phyloP scores from a whole-genome alignment of 2,888 invertebrate species.

The Zygaena filipendulae region DNA sequence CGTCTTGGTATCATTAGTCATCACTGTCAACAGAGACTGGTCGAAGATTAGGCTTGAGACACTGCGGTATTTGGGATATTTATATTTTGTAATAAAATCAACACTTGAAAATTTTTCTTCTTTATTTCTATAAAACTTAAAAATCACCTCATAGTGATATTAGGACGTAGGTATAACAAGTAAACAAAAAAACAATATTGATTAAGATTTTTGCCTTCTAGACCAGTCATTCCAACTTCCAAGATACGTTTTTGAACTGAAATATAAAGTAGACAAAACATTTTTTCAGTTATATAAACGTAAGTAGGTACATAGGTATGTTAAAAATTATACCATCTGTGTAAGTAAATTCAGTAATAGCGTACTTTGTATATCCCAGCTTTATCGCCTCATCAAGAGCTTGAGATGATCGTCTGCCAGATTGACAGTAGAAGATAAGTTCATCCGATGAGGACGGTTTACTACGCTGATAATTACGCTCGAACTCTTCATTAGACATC shows the following conservation, averaged over 20 bases:
- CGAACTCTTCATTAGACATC: conserved; percentile 51
- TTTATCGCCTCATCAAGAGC: conserved; percentile 51
- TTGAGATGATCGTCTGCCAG: conserved; percentile 42
- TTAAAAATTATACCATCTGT: background rate
- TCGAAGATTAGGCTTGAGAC: too few species aligned
- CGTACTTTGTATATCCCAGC: conserved; percentile 52
- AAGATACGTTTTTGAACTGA: conserved; percentile 54
- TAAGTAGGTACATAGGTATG: background rate
- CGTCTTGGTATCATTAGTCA: too few species aligned
- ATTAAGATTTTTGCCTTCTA: conserved; percentile 24
- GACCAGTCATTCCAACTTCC: conserved; percentile 64
- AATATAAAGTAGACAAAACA: conserved; percentile 23
- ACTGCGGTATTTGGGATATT: too few species aligned
- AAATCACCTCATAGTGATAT: too few species aligned
- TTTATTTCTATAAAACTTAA: too few species aligned
- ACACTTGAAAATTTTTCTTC: too few species aligned
- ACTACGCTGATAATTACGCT: conserved; percentile 32
- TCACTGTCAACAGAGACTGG: too few species aligned
- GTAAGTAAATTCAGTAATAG: background rate
- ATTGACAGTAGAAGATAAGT: conserved; percentile 53
- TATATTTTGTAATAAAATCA: too few species aligned
- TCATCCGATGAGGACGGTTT: conserved; percentile 48
- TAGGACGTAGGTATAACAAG: too few species aligned
- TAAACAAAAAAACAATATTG: too few species aligned
- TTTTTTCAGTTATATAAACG: background rate